phyloP scores from a whole-genome alignment of 1,140 invertebrate genomes.

The Streblospio benedicti region DNA sequence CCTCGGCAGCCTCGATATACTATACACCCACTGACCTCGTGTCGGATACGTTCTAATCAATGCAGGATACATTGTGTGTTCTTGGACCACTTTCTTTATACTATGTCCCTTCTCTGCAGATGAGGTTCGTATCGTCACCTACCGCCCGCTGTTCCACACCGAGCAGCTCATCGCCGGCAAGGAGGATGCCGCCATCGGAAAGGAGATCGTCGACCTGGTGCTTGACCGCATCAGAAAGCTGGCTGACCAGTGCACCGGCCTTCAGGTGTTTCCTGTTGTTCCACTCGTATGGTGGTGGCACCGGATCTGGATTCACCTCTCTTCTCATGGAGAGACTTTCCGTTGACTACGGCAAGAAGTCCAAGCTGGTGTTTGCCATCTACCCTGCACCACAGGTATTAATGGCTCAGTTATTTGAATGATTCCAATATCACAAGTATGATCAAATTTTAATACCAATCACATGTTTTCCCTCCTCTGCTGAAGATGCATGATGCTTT shows the following conservation, averaged over 20 bases:
- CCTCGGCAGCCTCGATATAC: too few species aligned
- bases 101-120: too few species aligned
- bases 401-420: too few species aligned
- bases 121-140: slow-evolving; percentile 32
- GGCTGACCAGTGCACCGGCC: slow-evolving; percentile 35
- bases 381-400: slow-evolving; percentile 68
- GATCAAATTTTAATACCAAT: too few species aligned
- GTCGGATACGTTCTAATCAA: too few species aligned
- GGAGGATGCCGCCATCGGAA: slow-evolving; percentile 57
- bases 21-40: too few species aligned
- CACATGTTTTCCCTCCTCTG: too few species aligned
- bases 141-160: slow-evolving; percentile 71
- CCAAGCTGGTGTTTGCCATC: slow-evolving; percentile 61
- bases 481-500: too few species aligned
- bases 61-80: too few species aligned
- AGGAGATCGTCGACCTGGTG: slow-evolving; percentile 46
- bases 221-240: slow-evolving; percentile 40
- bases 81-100: too few species aligned
- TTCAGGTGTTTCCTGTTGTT: slow-evolving; percentile 47
- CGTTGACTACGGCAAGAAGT: slow-evolving; percentile 12
- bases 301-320: slow-evolving; percentile 75
- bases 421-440: too few species aligned
- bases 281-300: slow-evolving; percentile 57
- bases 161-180: slow-evolving; percentile 71
- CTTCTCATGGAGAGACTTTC: slow-evolving; percentile 66